Conservation (phyloP, 2,888 invertebrate species). For the Drosophila phalerata region DNA sequence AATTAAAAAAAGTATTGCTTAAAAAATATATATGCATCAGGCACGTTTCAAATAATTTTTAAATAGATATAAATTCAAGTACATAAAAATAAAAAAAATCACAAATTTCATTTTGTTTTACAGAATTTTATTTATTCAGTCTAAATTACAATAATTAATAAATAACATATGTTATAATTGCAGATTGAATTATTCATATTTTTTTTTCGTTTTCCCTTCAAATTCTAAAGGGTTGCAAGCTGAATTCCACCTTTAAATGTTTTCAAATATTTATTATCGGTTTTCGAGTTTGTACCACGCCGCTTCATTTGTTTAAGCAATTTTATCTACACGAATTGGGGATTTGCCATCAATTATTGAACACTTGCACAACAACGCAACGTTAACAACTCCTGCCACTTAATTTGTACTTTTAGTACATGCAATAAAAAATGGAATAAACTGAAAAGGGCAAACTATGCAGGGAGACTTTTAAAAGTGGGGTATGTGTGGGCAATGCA, state of each 20-base stretch:
- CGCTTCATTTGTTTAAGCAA: constrained; percentile 42
- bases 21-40: neutral
- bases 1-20: neutral
- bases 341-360: constrained; percentile 60
- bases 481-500: constrained; percentile 30
- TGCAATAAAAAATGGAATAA: neutral
- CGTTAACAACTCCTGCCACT: constrained; percentile 8
- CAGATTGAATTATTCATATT: neutral
- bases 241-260: constrained; percentile 11
- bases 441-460: neutral
- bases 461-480: neutral
- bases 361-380: constrained; percentile 18
- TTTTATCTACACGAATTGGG: constrained; percentile 35
- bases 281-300: constrained; percentile 22
- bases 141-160: neutral
- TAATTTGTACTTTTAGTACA: constrained; percentile 29
- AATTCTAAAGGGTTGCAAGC: constrained; percentile 14
- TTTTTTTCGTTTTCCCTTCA: neutral
- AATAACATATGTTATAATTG: neutral
- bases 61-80: too few relatives aligned
- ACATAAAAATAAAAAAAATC: too few relatives aligned
- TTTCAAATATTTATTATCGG: constrained; percentile 46
- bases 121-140: too few relatives aligned
- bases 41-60: neutral
- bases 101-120: neutral